Evolutionary conservation across 2,888 invertebrate genomes (phyloP).

Genomic region (Plutella xylostella): DNA sequence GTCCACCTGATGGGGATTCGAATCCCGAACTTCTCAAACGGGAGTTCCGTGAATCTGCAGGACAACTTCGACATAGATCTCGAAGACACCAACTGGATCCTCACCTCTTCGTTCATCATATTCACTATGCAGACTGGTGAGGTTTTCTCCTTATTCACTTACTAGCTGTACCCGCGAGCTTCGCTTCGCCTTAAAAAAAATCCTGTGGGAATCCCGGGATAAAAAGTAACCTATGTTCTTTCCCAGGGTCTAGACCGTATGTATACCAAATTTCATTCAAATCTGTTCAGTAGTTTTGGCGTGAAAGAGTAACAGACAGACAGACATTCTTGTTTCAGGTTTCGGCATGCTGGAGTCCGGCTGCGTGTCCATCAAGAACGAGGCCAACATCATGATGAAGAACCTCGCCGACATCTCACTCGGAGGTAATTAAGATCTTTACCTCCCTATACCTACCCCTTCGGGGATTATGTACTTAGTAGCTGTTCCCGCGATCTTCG

Average conservation of each 20-base stretch:
- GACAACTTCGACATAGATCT: constrained; percentile 76
- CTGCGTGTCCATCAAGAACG: constrained; percentile 92
- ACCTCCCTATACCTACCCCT: no score
- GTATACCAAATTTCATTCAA: no score
- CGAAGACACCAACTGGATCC: constrained; percentile 90
- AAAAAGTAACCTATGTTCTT: no score
- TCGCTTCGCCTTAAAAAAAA: no score
- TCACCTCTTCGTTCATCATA: constrained; percentile 90
- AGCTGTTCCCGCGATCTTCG: no score
- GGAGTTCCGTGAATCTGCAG: constrained; percentile 58
- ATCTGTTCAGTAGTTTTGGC: no score
- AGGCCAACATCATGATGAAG: constrained; percentile 98
- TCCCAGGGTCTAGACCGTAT: no score
- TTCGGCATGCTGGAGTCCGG: constrained; percentile 96
- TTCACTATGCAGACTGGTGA: constrained; percentile 94
- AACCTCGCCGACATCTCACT: constrained; percentile 93
- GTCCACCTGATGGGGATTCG: constrained; percentile 31
- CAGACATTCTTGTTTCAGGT: constrained; percentile 61
- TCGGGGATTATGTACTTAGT: no score
- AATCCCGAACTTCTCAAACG: constrained; percentile 50
- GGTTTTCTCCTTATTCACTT: not conserved
- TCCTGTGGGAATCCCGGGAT: no score
- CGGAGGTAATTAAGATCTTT: constrained; percentile 81
- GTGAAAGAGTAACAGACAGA: no score
- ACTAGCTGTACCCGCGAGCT: no score